Evolutionary conservation across 2,113 vertebrate species (phyloP), one percentile per base, ranked within the genome.

Genomic region (Pseudopipra pipra): DNA sequence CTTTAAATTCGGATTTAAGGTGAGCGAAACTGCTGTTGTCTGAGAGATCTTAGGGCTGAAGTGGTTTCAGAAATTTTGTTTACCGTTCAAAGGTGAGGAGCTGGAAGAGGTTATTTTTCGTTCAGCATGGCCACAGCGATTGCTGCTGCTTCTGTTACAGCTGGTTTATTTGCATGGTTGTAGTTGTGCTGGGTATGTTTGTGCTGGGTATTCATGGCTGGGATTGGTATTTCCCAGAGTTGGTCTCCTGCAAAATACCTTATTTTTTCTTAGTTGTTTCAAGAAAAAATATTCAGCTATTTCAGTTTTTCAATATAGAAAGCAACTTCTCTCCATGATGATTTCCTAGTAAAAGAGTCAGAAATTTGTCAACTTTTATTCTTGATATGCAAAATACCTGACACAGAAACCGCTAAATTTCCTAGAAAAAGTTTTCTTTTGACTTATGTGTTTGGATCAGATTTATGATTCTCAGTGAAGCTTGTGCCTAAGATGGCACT

Each of bases 401-500:
- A 87, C 84, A 76, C 70, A 68, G 86, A 96, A 94, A 70, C 85
- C n/a, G 0, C 68, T 78, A 31, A 30, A 68, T 75, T 96, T 96
- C 88, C 66, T 93, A 94, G 92, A 93, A 96, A 81, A 95, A 84
- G 68, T 86, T 77, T 88, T 80, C 61, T 90, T 94, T 63, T 90
- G 65, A 81, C 56, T 75, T 90, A 3, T 0, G 3, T 33, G 43
- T 77, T 86, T 84, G 94, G 78, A 92, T 86, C 72, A 52, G 72
- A 30, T 61, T 72, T 56, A 9, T 4, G 31, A 65, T 90, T 87
- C 37, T 88, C 55, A 24, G 4, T 28, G 63, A 81, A 56, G n/a
- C 33, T 76, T 30, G 19, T 82, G 51, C 87, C 37, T 12, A 22
- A 41, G 66, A 52, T 22, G 28, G 11, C 14, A 16, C 55, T 75